Conservation (phyloP, 1,140 invertebrate species). For the Hestina assimilis region DNA sequence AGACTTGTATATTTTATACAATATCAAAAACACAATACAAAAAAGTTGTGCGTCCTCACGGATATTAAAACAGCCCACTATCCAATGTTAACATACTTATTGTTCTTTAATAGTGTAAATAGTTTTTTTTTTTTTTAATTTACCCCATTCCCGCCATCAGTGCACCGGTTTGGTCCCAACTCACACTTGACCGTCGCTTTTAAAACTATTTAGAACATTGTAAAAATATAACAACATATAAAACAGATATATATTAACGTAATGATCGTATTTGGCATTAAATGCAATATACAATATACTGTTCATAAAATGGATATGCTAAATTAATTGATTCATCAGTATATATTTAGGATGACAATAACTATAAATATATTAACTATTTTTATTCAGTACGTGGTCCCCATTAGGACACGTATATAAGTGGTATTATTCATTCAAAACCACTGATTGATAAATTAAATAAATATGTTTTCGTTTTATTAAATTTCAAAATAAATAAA, state of each 20-base stretch:
- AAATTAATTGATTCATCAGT: slow-evolving; percentile 61
- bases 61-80: slow-evolving; percentile 60
- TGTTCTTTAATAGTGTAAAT: slow-evolving; percentile 46
- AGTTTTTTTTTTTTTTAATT: slow-evolving; percentile 34
- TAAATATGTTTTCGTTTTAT: slow-evolving; percentile 2
- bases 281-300: slow-evolving; percentile 69
- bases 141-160: slow-evolving; percentile 55
- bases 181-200: slow-evolving; percentile 35
- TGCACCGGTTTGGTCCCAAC: slow-evolving; percentile 76
- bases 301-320: slow-evolving; percentile 61
- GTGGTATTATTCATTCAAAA: slow-evolving; percentile 8
- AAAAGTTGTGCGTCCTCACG: slow-evolving; percentile 42
- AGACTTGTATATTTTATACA: slow-evolving; percentile 31
- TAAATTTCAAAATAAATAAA: slow-evolving; percentile 11
- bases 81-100: slow-evolving; percentile 34
- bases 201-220: slow-evolving; percentile 38
- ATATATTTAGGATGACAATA: slow-evolving; percentile 26
- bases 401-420: slow-evolving; percentile 7
- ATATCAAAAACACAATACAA: slow-evolving; percentile 31
- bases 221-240: slow-evolving; percentile 49
- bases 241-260: slow-evolving; percentile 57
- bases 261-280: slow-evolving; percentile 68
- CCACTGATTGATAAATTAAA: slow-evolving; percentile 1
- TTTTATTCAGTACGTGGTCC: slow-evolving; percentile 16
- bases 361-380: slow-evolving; percentile 12